A percentile compares a stretch with the other conserved stretches of the same genome.
These are phyloP conservation scores for Cyprinodon tularosa DNA, from an alignment of 2,113 vertebrate genomes.

Conservation along the genomic window DNA sequence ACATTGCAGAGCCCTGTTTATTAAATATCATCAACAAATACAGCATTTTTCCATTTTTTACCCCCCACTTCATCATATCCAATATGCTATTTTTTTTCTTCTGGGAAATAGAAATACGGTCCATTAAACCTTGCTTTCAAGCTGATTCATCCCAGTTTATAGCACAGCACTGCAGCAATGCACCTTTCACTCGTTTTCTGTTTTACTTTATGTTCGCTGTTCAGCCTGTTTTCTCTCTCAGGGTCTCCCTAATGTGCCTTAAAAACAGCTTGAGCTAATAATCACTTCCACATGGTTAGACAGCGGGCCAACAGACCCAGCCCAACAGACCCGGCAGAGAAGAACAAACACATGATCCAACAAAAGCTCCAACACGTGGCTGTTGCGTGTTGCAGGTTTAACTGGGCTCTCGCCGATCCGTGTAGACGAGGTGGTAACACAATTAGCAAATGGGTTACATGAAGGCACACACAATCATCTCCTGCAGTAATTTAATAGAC, in stretches of 20 bases:
- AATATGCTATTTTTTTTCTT: slow-evolving; percentile 33
- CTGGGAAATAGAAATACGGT: slow-evolving; percentile 25
- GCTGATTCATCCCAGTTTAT: slow-evolving; percentile 43
- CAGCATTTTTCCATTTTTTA: slow-evolving; percentile 17
- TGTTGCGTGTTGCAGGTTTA: slow-evolving; percentile 21
- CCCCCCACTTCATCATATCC: slow-evolving; percentile 15
- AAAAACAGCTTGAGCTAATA: slow-evolving; percentile 53
- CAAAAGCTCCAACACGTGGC: slow-evolving; percentile 16
- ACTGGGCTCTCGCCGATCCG: slow-evolving; percentile 19
- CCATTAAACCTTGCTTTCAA: slow-evolving; percentile 19
- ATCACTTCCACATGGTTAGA: slow-evolving; percentile 72
- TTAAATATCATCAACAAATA: slow-evolving; percentile 33
- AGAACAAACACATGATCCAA: slow-evolving; percentile 22
- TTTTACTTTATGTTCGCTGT: not conserved
- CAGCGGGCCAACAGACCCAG: slow-evolving; percentile 50
- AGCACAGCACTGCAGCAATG: slow-evolving; percentile 13
- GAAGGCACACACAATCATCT: slow-evolving; percentile 50
- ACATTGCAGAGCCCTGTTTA: slow-evolving; percentile 39
- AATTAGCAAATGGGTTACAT: slow-evolving; percentile 62
- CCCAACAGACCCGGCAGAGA: slow-evolving; percentile 35
- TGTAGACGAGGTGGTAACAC: slow-evolving; percentile 53
- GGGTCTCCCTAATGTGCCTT: slow-evolving; percentile 50
- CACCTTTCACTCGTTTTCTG: slow-evolving; percentile 42
- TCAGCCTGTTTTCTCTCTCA: slow-evolving; percentile 21
- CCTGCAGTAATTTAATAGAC: slow-evolving; percentile 64